A percentile compares a stretch with the other conserved stretches of the same genome.
Evolutionary conservation across 1,140 invertebrate genomes (phyloP).

Genomic region (Dinothrombium tinctorium): DNA sequence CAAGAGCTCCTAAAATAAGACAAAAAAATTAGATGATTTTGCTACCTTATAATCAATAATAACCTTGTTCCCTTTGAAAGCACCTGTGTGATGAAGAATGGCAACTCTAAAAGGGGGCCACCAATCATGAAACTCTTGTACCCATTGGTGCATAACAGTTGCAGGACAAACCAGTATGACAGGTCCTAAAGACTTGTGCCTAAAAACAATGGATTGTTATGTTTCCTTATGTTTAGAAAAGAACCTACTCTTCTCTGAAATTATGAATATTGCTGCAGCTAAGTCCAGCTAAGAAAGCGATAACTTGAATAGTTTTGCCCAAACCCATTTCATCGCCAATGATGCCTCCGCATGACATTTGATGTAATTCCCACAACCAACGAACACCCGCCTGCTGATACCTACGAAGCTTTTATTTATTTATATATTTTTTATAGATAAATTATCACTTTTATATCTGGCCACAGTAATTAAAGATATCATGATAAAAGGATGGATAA

Average conservation of each 20-base stretch:
- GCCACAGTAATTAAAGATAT: conserved; percentile 9
- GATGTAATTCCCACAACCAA: conserved; percentile 77
- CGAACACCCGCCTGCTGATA: conserved; percentile 42
- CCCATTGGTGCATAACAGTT: conserved; percentile 89
- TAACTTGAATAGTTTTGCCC: conserved; percentile 68
- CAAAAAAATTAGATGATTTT: background rate
- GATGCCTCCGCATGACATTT: conserved; percentile 49
- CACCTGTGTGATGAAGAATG: conserved; percentile 60
- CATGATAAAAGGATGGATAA: conserved; percentile 3
- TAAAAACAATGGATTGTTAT: conserved; percentile 14
- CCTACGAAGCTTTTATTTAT: too few relatives aligned
- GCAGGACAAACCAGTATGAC: conserved; percentile 66
- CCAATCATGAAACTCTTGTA: conserved; percentile 80
- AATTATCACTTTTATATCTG: too few relatives aligned
- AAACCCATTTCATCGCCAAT: conserved; percentile 73
- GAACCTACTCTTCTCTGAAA: conserved; percentile 21
- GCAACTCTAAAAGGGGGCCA: conserved; percentile 59
- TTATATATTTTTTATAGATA: too few relatives aligned
- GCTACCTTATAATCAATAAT: background rate
- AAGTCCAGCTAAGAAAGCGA: conserved; percentile 47
- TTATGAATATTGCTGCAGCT: conserved; percentile 31
- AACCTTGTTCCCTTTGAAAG: conserved; percentile 34
- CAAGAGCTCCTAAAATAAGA: conserved; percentile 17
- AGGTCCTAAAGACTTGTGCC: conserved; percentile 48
- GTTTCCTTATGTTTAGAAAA: background rate